phyloP scores from a whole-genome alignment of 2,888 invertebrate species.

The Helleia helle region DNA sequence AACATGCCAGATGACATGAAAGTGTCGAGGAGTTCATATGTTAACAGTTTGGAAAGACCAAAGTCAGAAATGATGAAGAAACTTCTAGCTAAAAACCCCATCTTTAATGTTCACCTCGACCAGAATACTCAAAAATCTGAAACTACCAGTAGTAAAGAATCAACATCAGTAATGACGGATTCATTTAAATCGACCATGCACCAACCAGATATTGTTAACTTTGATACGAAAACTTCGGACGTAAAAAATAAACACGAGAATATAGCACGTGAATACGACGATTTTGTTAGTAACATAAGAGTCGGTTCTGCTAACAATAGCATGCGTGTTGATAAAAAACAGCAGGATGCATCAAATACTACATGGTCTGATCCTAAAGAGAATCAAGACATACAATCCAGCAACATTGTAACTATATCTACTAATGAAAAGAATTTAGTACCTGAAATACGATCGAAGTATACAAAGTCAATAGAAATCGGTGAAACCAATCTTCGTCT shows the following conservation, averaged over 20 bases:
- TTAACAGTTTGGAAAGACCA: slow-evolving; percentile 75
- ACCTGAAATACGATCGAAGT: slow-evolving; percentile 46
- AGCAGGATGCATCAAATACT: slow-evolving; percentile 35
- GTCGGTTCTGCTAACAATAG: slow-evolving; percentile 64
- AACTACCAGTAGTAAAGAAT: slow-evolving; percentile 43
- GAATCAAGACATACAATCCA: slow-evolving; percentile 29
- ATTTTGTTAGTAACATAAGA: slow-evolving; percentile 64
- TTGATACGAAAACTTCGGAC: slow-evolving; percentile 52
- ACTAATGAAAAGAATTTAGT: slow-evolving; percentile 50
- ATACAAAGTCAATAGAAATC: slow-evolving; percentile 68
- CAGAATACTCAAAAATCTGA: slow-evolving; percentile 42
- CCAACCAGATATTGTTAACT: slow-evolving; percentile 67
- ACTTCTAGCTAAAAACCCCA: slow-evolving; percentile 65
- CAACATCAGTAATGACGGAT: slow-evolving; percentile 43
- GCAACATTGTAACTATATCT: slow-evolving; percentile 62
- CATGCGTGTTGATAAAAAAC: slow-evolving; percentile 46
- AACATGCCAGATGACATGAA: slow-evolving; percentile 78
- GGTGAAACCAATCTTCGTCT: slow-evolving; percentile 51
- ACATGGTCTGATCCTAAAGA: slow-evolving; percentile 51
- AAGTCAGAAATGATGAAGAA: slow-evolving; percentile 77
- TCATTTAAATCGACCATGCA: slow-evolving; percentile 57
- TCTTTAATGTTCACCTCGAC: slow-evolving; percentile 60
- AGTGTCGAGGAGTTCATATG: slow-evolving; percentile 75
- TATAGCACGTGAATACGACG: slow-evolving; percentile 39
- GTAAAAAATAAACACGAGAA: slow-evolving; percentile 30